Conservation (phyloP, 2,888 invertebrate species). For the Bombylius discolor region DNA sequence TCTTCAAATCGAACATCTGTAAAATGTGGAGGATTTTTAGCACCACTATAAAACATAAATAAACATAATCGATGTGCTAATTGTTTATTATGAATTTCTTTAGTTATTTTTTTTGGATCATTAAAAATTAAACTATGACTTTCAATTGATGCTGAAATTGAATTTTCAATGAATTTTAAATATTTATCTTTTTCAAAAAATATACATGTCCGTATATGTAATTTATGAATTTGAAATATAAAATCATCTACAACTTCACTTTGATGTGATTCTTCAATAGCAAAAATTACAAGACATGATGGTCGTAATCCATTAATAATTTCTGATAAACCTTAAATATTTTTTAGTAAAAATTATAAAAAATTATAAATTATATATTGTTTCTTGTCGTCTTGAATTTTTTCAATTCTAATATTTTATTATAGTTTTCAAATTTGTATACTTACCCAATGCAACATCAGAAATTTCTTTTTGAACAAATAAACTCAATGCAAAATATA, state of each 20-base stretch:
- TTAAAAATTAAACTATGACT: slow-evolving; percentile 32
- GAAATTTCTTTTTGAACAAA: neutral
- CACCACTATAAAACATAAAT: slow-evolving; percentile 57
- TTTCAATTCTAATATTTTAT: too few species aligned
- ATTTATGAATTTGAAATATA: slow-evolving; percentile 26
- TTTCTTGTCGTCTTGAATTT: neutral
- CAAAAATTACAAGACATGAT: slow-evolving; percentile 25
- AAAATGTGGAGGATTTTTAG: slow-evolving; percentile 37
- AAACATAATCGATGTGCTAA: slow-evolving; percentile 33
- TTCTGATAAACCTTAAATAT: slow-evolving; percentile 25
- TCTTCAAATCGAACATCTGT: slow-evolving; percentile 24
- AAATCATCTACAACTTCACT: slow-evolving; percentile 27
- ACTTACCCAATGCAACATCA: neutral
- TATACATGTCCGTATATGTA: slow-evolving; percentile 27
- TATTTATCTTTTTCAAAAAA: slow-evolving; percentile 28
- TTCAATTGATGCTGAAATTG: slow-evolving; percentile 27
- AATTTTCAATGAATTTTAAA: slow-evolving; percentile 27
- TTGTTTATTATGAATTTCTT: slow-evolving; percentile 24
- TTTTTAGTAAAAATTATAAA: neutral
- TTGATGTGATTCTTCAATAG: slow-evolving; percentile 12
- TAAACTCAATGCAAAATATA: neutral
- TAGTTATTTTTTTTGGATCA: slow-evolving; percentile 24
- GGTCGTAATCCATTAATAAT: slow-evolving; percentile 29
- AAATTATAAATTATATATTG: neutral
- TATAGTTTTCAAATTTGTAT: too few species aligned